These are phyloP conservation scores for Trichopoda pennipes DNA, from an alignment of 2,888 invertebrate genomes.

Conservation along the genomic window DNA sequence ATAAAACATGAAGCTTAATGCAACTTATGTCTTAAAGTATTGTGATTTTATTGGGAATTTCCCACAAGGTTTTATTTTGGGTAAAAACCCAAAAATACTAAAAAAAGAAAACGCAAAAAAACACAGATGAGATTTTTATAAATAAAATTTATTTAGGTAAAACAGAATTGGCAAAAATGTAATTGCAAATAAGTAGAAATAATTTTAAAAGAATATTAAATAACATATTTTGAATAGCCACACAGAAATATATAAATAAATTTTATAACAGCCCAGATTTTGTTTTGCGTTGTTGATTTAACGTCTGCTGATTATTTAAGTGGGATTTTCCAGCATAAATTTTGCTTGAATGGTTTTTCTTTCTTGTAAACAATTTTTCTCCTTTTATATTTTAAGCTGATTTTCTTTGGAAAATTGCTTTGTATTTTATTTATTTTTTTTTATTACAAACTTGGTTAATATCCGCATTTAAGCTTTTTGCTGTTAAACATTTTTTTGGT, in stretches of 20 bases:
- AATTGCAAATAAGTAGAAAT: conserved; percentile 11
- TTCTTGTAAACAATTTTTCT: conserved; percentile 29
- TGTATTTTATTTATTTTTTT: conserved; percentile 9
- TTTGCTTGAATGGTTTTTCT: conserved; percentile 57
- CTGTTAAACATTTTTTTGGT: background rate
- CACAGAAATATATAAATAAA: too few relatives aligned
- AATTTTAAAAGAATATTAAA: conserved; percentile 22
- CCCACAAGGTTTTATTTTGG: conserved; percentile 53
- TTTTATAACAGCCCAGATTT: background rate
- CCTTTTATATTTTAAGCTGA: background rate
- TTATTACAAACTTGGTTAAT: background rate
- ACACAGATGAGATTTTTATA: conserved; percentile 7
- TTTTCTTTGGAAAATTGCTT: conserved; percentile 19
- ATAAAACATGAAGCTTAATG: background rate
- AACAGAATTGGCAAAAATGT: conserved; percentile 48
- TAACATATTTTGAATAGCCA: background rate
- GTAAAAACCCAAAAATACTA: conserved; percentile 36
- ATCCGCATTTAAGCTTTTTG: conserved; percentile 54
- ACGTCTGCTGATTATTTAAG: conserved; percentile 40
- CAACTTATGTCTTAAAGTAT: conserved; percentile 9
- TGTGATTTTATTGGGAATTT: conserved; percentile 38
- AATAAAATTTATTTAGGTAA: conserved; percentile 18
- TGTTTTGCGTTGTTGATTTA: conserved; percentile 27
- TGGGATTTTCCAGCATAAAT: conserved; percentile 58
- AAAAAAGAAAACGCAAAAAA: conserved; percentile 7